Evolutionary conservation across 92 coral and sea anemone genomes (phyloP), one percentile per base, ranked within the genome.

Genomic region (Parazoanthus swiftii): DNA sequence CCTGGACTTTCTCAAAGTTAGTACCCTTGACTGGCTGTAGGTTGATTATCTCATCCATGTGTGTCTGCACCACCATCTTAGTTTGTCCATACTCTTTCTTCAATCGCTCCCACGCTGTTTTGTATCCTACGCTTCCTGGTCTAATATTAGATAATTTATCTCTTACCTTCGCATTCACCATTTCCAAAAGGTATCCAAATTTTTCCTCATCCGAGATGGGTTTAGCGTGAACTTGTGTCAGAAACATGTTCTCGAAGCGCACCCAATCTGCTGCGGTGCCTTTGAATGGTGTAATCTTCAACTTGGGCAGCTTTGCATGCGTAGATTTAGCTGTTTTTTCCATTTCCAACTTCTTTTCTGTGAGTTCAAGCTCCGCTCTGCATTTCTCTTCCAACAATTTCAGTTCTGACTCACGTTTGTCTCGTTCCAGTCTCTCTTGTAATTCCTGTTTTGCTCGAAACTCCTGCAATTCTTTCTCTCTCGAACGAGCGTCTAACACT

Each of bases 101-200:
- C 66, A 92, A 48, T 26, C 92, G 80, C 42, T 87, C 92, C 95
- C 95, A 91, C 72, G 93, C 93, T 35, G 74, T 75, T 44, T 93
- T 89, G 74, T 91, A 91, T 2, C 91, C 94, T 20, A 75, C 35
- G 11, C 44, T 82, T 6, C 96, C 68, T 21, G 93, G 96, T 51
- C 86, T 91, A 8, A 93, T 39, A 42, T 77, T 71, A n/a, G 76
- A 71, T 23, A 71, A 4, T 71, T 71, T 71, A 13, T 71, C 76
- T n/a, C 76, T 71, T 71, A 71, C 76, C 76, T 71, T 71, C 6
- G 37, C 76, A 26, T 23, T 71, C 37, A 71, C 76, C 76, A 71
- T 71, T n/a, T 71, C 76, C 37, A 71, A 71, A 8, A 65, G 20
- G 71, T 65, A 65, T 65, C 71, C 71, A 65, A 65, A 65, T 14